Base-by-base conservation (phyloP, 1,140 invertebrate species). In the Drosophila parabipectinata region DNA sequence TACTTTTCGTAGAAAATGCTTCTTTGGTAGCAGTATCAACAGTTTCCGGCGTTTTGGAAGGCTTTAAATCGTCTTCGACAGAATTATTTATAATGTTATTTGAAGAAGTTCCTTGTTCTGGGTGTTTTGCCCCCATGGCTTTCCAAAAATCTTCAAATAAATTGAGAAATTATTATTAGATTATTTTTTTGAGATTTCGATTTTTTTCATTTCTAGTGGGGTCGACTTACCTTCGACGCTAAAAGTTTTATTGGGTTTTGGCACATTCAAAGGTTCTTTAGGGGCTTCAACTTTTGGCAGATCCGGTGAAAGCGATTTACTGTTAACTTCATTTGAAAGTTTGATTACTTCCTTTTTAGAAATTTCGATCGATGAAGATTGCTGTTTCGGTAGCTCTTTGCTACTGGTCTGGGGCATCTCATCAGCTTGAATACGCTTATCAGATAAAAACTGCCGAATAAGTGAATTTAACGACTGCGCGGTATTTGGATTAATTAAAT, bases 381-480 rank as follows among this genome's bases (percentile, higher is more conserved):
- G 24, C 14, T 15, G 8, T 45, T 34, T n/a, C 4, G 28, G 5
- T 24, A 8, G n/a, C 8, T 28, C 39, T 7, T 45, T 56, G 15
- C 10, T 28, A 12, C 21, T 15, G 48, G 8, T 15, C 39, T 41
- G 39, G 6, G n/a, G n/a, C 3, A 41, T n/a, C 5, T 6, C 1
- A 14, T 41, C 39, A 14, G 9, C 32, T 34, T 34, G 9, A 34
- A 10, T 3, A 3, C 8, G 9, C 3, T 34, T 34, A 34, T 3
- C 9, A 9, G 3, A 34, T 34, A 34, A 75, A 32, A 55, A 73
- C 0, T 66, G 47, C 2, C 51, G 21, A 3, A 89, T 71, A 28
- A 44, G 30, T 10, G 21, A 10, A 58, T 89, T 90, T 1, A 90
- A 14, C 7, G 67, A 73, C 1, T 24, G 41, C 6, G 56, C 24